A percentile compares a stretch with the other conserved stretches of the same genome.
phyloP scores from a whole-genome alignment of 2,113 vertebrate species.

The Puffinus mauretanicus region DNA sequence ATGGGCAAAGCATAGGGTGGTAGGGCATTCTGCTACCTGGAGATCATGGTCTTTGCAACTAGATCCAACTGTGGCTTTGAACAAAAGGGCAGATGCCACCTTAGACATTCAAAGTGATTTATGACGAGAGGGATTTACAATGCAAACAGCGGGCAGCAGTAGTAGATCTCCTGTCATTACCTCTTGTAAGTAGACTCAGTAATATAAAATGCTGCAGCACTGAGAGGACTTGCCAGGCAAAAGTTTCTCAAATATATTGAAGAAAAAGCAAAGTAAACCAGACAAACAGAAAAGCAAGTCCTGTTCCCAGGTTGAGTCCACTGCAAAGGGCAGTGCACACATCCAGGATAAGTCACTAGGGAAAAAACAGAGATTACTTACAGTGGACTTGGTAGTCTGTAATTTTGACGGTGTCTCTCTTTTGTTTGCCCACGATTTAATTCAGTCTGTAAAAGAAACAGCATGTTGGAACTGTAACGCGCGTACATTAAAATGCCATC shows the following conservation, averaged over 20 bases:
- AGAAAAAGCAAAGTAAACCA: background rate
- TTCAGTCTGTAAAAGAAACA: slow-evolving; percentile 17
- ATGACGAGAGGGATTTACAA: background rate
- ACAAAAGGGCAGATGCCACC: background rate
- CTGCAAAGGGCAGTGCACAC: background rate
- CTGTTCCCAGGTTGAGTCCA: background rate
- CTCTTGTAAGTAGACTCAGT: background rate
- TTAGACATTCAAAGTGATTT: background rate
- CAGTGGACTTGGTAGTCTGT: background rate
- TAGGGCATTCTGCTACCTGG: background rate
- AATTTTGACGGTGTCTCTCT: background rate
- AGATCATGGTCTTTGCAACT: background rate
- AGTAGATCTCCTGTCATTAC: background rate
- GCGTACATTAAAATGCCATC: background rate
- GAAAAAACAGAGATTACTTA: slow-evolving; percentile 9
- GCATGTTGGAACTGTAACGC: background rate
- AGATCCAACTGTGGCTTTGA: background rate
- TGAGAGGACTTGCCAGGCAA: background rate
- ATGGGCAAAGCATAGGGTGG: background rate
- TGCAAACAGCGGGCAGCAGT: background rate
- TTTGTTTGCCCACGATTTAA: background rate
- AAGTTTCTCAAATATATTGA: background rate
- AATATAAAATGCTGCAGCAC: background rate
- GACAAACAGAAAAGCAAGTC: background rate
- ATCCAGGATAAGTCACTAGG: background rate